These are phyloP conservation scores for Eugnorisma glareosa DNA, from an alignment of 2,888 invertebrate species.

Conservation along the genomic window DNA sequence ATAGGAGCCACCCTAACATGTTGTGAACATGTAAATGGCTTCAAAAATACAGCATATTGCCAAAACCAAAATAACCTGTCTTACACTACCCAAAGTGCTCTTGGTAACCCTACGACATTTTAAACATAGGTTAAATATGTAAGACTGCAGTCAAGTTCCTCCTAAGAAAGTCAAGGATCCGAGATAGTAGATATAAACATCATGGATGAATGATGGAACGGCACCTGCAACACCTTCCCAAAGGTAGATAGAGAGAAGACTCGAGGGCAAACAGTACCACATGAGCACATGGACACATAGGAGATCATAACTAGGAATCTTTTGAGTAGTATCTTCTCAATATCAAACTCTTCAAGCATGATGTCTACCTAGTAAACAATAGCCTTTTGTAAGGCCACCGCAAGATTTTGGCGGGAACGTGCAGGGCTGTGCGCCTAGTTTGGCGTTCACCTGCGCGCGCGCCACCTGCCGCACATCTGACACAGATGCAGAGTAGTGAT, in stretches of 20 bases:
- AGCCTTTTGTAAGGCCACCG: slow-evolving; percentile 67
- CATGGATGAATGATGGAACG: neutral
- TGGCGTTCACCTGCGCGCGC: slow-evolving; percentile 85
- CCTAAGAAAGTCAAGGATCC: neutral
- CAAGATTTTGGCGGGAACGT: slow-evolving; percentile 83
- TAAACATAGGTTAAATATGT: neutral
- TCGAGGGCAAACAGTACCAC: neutral
- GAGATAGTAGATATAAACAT: neutral
- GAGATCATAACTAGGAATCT: neutral
- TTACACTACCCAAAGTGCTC: neutral
- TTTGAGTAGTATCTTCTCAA: neutral
- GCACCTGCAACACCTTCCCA: neutral
- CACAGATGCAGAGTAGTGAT: slow-evolving; percentile 87
- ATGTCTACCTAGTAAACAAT: slow-evolving; percentile 57
- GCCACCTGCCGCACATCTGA: slow-evolving; percentile 89
- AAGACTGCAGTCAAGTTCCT: neutral
- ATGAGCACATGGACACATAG: neutral
- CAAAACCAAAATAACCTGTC: neutral
- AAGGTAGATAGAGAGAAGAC: neutral
- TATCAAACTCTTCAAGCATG: slow-evolving; percentile 22
- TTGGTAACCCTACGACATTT: neutral
- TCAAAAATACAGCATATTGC: neutral
- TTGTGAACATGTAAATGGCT: neutral
- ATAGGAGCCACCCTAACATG: neutral
- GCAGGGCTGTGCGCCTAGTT: slow-evolving; percentile 84